A percentile compares a stretch with the other conserved stretches of the same genome.
Evolutionary conservation across 1,140 invertebrate species (phyloP).

Genomic region (Oreohelix idahoensis): DNA sequence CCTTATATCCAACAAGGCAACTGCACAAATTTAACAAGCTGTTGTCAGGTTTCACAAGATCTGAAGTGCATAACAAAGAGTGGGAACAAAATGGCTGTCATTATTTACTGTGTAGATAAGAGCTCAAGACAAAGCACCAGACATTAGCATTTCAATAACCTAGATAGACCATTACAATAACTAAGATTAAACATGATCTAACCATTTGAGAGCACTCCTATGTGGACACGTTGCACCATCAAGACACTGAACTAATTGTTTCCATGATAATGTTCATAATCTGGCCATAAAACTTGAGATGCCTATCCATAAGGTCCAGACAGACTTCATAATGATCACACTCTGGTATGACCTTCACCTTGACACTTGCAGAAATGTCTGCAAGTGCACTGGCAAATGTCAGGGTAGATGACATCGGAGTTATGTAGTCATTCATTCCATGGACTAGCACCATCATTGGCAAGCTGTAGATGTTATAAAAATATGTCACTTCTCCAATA

Average conservation of each 20-base stretch:
- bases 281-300: conserved; percentile 54
- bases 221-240: neutral
- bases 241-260: conserved; percentile 56
- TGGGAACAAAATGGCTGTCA: no score
- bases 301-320: conserved; percentile 65
- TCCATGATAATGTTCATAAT: conserved; percentile 65
- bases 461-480: conserved; percentile 55
- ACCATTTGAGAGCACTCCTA: neutral
- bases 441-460: conserved; percentile 66
- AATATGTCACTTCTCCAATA: no score
- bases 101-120: no score
- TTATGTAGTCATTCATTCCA: conserved; percentile 65
- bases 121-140: no score
- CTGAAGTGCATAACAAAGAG: no score
- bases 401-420: conserved; percentile 59
- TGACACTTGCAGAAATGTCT: conserved; percentile 56
- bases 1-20: no score
- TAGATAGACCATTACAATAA: neutral
- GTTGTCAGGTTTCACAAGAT: no score
- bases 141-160: no score
- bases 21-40: no score
- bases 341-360: conserved; percentile 62
- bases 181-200: neutral
- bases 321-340: conserved; percentile 69
- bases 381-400: conserved; percentile 60